Evolutionary conservation across 2,888 invertebrate species (phyloP).

Genomic region (Lithodes maja): DNA sequence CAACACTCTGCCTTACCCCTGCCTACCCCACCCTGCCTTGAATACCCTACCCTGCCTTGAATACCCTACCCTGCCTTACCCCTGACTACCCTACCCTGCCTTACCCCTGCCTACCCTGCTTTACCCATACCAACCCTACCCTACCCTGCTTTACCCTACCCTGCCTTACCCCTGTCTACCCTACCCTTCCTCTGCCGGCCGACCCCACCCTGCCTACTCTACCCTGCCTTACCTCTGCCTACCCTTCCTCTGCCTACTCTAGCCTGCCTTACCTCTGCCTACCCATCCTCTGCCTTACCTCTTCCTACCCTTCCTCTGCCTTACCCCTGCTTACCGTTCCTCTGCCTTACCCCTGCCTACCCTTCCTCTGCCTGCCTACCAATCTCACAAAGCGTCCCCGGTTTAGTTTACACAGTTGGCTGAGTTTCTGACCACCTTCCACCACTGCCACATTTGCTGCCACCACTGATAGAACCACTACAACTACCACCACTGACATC

Average conservation of each 20-base stretch:
- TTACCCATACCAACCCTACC: neutral
- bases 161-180: neutral
- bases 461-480: neutral
- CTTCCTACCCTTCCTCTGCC: neutral
- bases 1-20: neutral
- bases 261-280: neutral
- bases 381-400: slow-evolving; percentile 1
- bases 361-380: neutral
- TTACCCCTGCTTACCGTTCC: neutral
- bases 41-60: neutral
- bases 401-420: neutral
- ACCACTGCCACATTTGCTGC: neutral
- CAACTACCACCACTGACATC: neutral
- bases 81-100: neutral
- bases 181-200: neutral
- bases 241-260: neutral
- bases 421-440: neutral
- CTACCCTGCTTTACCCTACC: neutral
- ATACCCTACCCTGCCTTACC: neutral
- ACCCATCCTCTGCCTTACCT: neutral
- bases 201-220: neutral
- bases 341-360: neutral
- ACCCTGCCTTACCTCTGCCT: neutral
- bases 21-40: neutral
- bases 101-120: neutral